A percentile compares a stretch with the other conserved stretches of the same genome.
Conservation (phyloP, 35 echinoderm and acorn worm species). For the Stichopus chloronotus region DNA sequence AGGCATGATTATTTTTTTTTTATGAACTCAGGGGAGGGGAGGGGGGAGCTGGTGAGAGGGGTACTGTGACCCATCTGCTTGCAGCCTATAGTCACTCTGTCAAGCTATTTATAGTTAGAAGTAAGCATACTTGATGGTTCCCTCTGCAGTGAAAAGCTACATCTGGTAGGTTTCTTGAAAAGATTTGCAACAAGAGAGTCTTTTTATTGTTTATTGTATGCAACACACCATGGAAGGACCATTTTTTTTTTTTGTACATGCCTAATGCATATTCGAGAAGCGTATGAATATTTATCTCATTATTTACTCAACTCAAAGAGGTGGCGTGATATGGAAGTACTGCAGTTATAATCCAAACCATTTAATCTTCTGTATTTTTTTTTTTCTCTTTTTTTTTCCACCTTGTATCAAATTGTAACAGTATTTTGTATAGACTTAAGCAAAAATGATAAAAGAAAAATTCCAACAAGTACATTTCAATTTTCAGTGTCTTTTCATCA, state of each 20-base stretch:
- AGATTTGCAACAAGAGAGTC: too few relatives aligned
- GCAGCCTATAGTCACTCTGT: too few relatives aligned
- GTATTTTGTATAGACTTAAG: slow-evolving; percentile 54
- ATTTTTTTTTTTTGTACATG: neutral
- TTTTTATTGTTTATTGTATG: too few relatives aligned
- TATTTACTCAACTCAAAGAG: slow-evolving; percentile 33
- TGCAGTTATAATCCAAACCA: slow-evolving; percentile 15
- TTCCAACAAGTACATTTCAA: neutral
- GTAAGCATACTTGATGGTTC: too few relatives aligned
- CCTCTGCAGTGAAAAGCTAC: too few relatives aligned
- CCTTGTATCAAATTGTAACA: slow-evolving; percentile 52
- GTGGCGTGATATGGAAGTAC: slow-evolving; percentile 17
- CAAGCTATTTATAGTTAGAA: too few relatives aligned
- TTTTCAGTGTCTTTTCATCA: neutral
- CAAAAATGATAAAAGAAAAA: slow-evolving; percentile 3
- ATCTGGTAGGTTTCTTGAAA: too few relatives aligned
- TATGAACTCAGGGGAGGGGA: too few relatives aligned
- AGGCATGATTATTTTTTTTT: too few relatives aligned
- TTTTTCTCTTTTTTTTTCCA: slow-evolving; percentile 20
- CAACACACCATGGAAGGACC: neutral
- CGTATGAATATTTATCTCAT: slow-evolving; percentile 17
- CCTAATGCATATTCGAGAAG: neutral
- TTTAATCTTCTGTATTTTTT: slow-evolving; percentile 13
- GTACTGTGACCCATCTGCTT: too few relatives aligned
- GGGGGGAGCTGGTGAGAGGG: too few relatives aligned